Evolutionary conservation across 2,888 invertebrate species (phyloP), one percentile per base, ranked within the genome.

Genomic region (Eulithis testata): DNA sequence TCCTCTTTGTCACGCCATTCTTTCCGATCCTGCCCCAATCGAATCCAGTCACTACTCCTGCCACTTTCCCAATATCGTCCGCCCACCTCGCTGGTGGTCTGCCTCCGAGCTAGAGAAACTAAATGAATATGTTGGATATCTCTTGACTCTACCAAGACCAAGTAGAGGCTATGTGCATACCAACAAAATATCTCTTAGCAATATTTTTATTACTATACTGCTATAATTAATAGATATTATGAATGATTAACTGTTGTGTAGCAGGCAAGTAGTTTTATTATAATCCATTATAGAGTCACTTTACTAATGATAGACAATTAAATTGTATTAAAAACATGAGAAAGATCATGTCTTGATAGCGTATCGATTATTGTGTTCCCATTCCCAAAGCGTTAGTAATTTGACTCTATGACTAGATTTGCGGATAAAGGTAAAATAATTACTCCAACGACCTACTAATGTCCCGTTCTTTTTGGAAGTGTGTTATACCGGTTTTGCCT

Each of bases 401-500:
- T 66, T 51, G 45, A 62, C 47, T 69, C 51, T 56, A 71, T 65
- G 65, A 68, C 71, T 65, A 65, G 58, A 65, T 53, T 64, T 56
- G 64, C 64, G 62, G 58, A 71, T 63, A 63, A 59, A 59, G 47
- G 61, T 68, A 66, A 63, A 51, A 63, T 70, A 69, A 73, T 69
- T 65, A 71, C 64, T 63, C 66, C 62, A 60, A 66, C 66, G 66
- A 67, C 67, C 63, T 68, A 69, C 65, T 67, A 71, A 70, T 71
- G 62, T 80, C 79, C 82, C 80, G 83, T 80, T 66, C 66, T 44
- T 63, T 68, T 68, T 62, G 62, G 56, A 74, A 71, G 67, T 71
- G 69, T 73, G 73, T 74, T 72, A 72, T 75, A 71, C 70, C 58
- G 64, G 72, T 71, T 70, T 73, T 66, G 71, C 69, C 68, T 73